Percentiles rank a stretch among this genome's conserved stretches.
phyloP scores from a whole-genome alignment of 2,797 vertebrate species.

The Acridotheres tristis region DNA sequence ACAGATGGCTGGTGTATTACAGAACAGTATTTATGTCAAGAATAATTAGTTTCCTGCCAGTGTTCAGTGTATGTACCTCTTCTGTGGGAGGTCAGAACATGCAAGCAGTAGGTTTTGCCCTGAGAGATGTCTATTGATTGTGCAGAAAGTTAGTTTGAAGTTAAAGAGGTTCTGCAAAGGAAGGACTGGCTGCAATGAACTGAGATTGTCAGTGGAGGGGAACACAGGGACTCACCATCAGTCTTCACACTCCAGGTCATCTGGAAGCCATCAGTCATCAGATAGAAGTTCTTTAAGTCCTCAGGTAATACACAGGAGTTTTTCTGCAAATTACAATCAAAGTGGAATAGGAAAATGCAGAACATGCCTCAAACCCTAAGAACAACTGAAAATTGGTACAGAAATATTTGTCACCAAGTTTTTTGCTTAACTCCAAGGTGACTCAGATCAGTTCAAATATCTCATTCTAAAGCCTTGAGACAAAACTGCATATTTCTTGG shows the following conservation, averaged over 20 bases:
- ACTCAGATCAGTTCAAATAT: background rate
- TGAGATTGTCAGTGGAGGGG: background rate
- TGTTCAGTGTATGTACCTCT: background rate
- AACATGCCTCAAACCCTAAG: background rate
- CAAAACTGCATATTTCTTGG: background rate
- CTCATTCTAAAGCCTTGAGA: background rate
- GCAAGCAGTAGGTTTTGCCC: background rate
- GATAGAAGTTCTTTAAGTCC: slow-evolving; percentile 93
- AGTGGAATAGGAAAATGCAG: background rate
- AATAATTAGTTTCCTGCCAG: background rate
- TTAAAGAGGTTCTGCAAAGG: background rate
- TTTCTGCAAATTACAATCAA: slow-evolving; percentile 80
- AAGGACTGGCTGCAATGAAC: background rate
- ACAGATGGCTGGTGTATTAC: background rate
- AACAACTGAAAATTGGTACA: background rate
- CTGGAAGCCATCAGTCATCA: slow-evolving; percentile 92
- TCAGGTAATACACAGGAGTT: slow-evolving; percentile 90
- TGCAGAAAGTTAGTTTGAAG: background rate
- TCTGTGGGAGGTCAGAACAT: background rate
- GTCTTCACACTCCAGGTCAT: slow-evolving; percentile 92
- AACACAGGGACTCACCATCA: slow-evolving; percentile 78
- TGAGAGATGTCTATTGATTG: background rate
- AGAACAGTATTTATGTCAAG: background rate
- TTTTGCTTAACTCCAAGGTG: background rate
- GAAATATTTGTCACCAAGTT: background rate